Evolutionary conservation across 2,113 vertebrate species (phyloP), one percentile per base, ranked within the genome.

Genomic region (Pongo pygmaeus): DNA sequence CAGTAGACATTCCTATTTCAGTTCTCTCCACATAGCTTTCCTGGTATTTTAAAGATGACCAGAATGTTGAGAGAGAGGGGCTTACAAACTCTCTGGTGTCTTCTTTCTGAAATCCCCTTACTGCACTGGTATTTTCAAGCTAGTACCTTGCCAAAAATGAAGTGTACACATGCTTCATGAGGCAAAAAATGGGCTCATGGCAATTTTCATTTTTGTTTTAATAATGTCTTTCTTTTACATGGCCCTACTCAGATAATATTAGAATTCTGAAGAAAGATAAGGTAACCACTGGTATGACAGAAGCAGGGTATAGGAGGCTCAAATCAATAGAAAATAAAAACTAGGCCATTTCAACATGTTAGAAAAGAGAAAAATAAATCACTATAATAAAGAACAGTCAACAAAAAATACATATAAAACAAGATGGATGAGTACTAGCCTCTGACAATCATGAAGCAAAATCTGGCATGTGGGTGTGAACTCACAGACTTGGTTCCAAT

Each of bases 391-490:
- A 84, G 17, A 93, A 52, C 40, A 72, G 86, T 67, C 27, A 64
- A 57, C 3, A 35, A 32, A 55, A 69, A 88, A 59, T n/a, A 92
- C 25, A 78, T 55, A n/a, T 59, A 46, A 93, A 78, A 43, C 8
- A 52, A 6, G 30, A 70, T 27, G 43, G 75, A 98, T 80, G 97
- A 97, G 98, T 96, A 97, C 93, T 98, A 96, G 96, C 84, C 88
- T 97, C 98, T 97, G 98, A 97, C 59, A 97, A 90, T 85, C 92
- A 96, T 80, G 94, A 97, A 98, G 94, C 96, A 98, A 64, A 64
- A 59, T 95, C 97, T 98, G 98, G 98, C 84, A 38, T 78, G 81
- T 93, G 97, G 98, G 97, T 98, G 98, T 98, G 98, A 94, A 98
- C 98, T 96, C 94, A 94, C 96, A 95, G 96, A 96, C 98, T 97